Conservation (phyloP, 2,888 invertebrate species). For the Argyresthia goedartella region DNA sequence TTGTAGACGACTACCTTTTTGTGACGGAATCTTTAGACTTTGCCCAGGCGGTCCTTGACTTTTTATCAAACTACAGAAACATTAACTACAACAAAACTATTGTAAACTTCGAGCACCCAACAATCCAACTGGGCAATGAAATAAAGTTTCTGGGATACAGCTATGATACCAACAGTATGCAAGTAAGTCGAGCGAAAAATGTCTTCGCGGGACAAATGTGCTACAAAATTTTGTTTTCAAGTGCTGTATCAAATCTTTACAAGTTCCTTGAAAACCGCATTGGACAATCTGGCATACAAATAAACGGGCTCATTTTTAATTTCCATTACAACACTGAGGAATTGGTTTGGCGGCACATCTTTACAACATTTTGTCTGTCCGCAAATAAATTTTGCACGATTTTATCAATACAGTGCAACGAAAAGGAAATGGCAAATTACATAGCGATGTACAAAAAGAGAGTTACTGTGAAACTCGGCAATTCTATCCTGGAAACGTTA, state of each 20-base stretch:
- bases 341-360: conserved; percentile 49
- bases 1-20: conserved; percentile 63
- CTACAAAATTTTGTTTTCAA: conserved; percentile 53
- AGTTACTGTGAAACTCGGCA: conserved; percentile 51
- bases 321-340: conserved; percentile 43
- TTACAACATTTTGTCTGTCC: conserved; percentile 52
- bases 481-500: conserved; percentile 42
- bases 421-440: conserved; percentile 33
- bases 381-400: conserved; percentile 64
- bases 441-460: conserved; percentile 44
- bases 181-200: conserved; percentile 46
- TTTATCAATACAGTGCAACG: conserved; percentile 39
- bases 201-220: conserved; percentile 56
- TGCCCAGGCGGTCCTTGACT: conserved; percentile 40
- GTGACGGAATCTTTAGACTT: conserved; percentile 48
- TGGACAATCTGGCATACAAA: conserved; percentile 51
- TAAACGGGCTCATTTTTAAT: conserved; percentile 55
- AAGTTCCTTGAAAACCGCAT: conserved; percentile 54
- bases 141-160: conserved; percentile 53
- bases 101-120: conserved; percentile 40
- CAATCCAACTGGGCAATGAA: conserved; percentile 30
- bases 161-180: conserved; percentile 42
- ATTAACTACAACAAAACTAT: conserved; percentile 54
- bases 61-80: conserved; percentile 46
- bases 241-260: conserved; percentile 31